These are phyloP conservation scores for Dicentrarchus labrax DNA, from an alignment of 2,113 vertebrate genomes.

Conservation along the genomic window DNA sequence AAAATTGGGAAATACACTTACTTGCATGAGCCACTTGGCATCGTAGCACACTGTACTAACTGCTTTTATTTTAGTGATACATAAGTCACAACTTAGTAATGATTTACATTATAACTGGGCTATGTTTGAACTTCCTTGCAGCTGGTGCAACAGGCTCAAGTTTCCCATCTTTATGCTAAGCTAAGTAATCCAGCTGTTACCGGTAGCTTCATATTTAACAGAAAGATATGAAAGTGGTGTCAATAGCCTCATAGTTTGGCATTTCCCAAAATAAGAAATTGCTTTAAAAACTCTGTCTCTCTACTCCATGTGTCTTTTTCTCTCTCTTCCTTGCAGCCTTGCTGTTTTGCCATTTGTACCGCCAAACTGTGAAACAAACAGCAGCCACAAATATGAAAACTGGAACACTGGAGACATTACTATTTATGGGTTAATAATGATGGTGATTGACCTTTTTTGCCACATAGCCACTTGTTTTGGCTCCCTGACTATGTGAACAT, in stretches of 20 bases:
- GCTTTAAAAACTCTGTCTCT: background rate
- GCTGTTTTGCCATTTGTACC: background rate
- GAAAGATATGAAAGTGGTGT: background rate
- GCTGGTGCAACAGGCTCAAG: no score
- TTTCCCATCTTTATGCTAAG: background rate
- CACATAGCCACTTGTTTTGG: background rate
- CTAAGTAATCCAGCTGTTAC: background rate
- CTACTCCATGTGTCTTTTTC: background rate
- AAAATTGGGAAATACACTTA: background rate
- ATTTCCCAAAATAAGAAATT: background rate
- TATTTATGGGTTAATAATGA: conserved; percentile 41
- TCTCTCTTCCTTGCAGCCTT: background rate
- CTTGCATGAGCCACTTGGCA: no score
- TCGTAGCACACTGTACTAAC: no score
- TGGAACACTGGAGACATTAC: conserved; percentile 14
- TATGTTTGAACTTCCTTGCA: no score
- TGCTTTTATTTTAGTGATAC: no score
- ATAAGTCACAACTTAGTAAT: no score
- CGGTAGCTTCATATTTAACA: background rate
- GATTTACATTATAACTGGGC: no score
- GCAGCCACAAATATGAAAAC: conserved; percentile 28
- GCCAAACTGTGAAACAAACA: conserved; percentile 33
- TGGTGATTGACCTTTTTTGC: background rate
- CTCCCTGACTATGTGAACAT: background rate
- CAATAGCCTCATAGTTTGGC: background rate